Percentiles rank a stretch among this genome's conserved stretches.
phyloP scores from a whole-genome alignment of 2,797 vertebrate genomes.

The Chromis chromis region DNA sequence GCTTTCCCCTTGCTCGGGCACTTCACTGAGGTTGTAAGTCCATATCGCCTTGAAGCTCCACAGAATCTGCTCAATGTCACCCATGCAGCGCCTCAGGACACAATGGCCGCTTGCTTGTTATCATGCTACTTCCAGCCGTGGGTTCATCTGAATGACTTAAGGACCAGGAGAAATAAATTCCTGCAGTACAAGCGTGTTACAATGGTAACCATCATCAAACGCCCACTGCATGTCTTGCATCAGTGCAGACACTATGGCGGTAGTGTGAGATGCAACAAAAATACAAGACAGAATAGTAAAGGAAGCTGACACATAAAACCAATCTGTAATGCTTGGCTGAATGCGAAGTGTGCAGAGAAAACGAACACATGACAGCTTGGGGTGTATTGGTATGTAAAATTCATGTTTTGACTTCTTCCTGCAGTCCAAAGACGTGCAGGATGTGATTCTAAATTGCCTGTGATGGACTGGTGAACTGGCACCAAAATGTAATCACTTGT shows the following conservation, averaged over 20 bases:
- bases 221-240: not conserved
- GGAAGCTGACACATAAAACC: not conserved
- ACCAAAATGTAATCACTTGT: no score
- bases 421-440: no score
- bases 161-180: conserved; percentile 35
- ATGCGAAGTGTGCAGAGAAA: not conserved
- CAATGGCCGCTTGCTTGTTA: conserved; percentile 60
- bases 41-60: conserved; percentile 52
- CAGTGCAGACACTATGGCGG: conserved; percentile 1
- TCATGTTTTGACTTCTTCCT: no score
- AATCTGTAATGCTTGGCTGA: not conserved
- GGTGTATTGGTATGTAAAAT: no score
- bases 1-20: conserved; percentile 71
- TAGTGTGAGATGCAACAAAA: conserved; percentile 2
- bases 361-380: not conserved
- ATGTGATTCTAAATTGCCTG: no score
- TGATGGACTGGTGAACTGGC: no score
- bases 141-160: conserved; percentile 52
- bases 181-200: conserved; percentile 19
- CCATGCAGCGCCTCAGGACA: conserved; percentile 60
- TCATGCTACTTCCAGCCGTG: conserved; percentile 55
- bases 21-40: conserved; percentile 80
- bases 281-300: not conserved
- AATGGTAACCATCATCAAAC: conserved; percentile 27
- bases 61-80: conserved; percentile 68